Percentiles rank a stretch among this genome's conserved stretches.
Conservation (phyloP, 1,140 invertebrate genomes). For the Drosophila insularis region DNA sequence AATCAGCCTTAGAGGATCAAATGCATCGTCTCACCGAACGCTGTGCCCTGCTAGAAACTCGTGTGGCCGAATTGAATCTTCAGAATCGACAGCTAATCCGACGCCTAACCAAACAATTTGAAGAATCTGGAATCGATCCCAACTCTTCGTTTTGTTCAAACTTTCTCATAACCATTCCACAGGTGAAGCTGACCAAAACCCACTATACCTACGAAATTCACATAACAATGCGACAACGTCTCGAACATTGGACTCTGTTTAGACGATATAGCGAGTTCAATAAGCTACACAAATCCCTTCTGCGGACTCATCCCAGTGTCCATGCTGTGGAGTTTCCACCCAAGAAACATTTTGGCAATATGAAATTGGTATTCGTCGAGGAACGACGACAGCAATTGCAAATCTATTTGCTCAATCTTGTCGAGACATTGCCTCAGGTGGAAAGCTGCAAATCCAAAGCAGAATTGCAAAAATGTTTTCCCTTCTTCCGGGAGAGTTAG, state of each 20-base stretch:
- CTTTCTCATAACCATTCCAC: slow-evolving; percentile 81
- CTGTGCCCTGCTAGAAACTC: slow-evolving; percentile 71
- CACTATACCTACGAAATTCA: slow-evolving; percentile 77
- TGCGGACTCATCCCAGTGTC: slow-evolving; percentile 88
- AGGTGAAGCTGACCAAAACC: slow-evolving; percentile 65
- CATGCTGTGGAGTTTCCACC: slow-evolving; percentile 92
- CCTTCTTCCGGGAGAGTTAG: slow-evolving; percentile 75
- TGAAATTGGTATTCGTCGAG: slow-evolving; percentile 91
- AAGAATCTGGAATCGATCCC: slow-evolving; percentile 71
- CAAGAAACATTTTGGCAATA: slow-evolving; percentile 94
- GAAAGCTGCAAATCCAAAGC: slow-evolving; percentile 83
- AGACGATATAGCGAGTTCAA: slow-evolving; percentile 93
- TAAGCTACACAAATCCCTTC: slow-evolving; percentile 88
- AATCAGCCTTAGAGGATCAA: slow-evolving; percentile 55
- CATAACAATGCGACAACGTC: slow-evolving; percentile 83
- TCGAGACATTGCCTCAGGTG: slow-evolving; percentile 88
- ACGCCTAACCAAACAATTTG: slow-evolving; percentile 70
- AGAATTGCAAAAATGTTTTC: slow-evolving; percentile 72
- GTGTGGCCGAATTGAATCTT: slow-evolving; percentile 66
- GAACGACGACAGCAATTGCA: slow-evolving; percentile 89
- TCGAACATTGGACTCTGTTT: slow-evolving; percentile 95
- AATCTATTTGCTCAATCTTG: slow-evolving; percentile 88
- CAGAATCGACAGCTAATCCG: slow-evolving; percentile 71
- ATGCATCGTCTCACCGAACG: slow-evolving; percentile 60
- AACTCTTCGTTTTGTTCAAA: slow-evolving; percentile 69